Evolutionary conservation across 2,888 invertebrate species (phyloP).

Genomic region (Eupithecia abbreviata): DNA sequence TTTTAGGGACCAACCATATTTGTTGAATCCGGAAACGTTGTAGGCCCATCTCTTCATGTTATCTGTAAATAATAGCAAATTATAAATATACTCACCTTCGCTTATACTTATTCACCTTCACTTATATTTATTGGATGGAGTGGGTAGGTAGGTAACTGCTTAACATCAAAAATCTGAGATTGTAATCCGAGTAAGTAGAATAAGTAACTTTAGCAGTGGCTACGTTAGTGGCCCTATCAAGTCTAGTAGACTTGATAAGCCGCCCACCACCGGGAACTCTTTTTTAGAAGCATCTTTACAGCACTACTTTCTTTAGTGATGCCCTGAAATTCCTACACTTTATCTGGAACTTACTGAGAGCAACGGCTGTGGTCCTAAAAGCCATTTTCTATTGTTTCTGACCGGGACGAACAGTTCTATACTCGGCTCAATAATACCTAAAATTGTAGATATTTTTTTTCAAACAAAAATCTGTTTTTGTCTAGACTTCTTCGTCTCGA

Average conservation of each 20-base stretch:
- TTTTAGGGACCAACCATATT: conserved; percentile 84
- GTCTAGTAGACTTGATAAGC: neutral
- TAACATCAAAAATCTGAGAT: no score
- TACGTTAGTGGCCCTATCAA: neutral
- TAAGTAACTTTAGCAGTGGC: neutral
- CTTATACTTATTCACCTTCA: no score
- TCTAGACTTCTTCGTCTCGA: neutral
- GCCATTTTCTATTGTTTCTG: conserved; percentile 3
- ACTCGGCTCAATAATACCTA: neutral
- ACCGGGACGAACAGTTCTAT: neutral
- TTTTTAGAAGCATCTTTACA: neutral
- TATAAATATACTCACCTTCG: neutral
- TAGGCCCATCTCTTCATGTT: conserved; percentile 89
- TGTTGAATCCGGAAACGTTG: conserved; percentile 91
- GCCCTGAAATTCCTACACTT: neutral
- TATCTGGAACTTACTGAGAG: conserved; percentile 62
- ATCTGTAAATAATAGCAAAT: conserved; percentile 64
- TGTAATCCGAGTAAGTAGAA: no score
- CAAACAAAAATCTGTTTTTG: neutral
- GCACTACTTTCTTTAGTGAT: neutral
- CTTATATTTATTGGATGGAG: no score
- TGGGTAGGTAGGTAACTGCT: neutral
- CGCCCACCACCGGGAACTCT: neutral
- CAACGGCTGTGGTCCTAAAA: conserved; percentile 25
- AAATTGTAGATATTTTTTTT: neutral